These are phyloP conservation scores for Aleiodes testaceus DNA, from an alignment of 2,888 invertebrate genomes.

Conservation along the genomic window DNA sequence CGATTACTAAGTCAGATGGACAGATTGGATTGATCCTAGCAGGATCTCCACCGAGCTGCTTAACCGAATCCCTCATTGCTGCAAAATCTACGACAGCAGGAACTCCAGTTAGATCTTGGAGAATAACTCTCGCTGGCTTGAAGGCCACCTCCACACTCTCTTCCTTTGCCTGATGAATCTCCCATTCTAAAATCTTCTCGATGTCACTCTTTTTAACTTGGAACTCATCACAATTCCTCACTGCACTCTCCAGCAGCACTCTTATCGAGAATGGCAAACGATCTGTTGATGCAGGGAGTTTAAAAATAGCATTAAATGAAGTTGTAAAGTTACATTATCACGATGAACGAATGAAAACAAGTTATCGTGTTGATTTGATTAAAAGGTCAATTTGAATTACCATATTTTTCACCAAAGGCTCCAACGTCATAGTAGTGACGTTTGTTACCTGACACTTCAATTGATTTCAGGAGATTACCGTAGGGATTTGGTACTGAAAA, in stretches of 20 bases:
- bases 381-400: constrained; percentile 75
- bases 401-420: constrained; percentile 84
- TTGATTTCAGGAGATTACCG: constrained; percentile 76
- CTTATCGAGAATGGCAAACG: constrained; percentile 93
- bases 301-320: constrained; percentile 26
- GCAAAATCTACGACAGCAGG: constrained; percentile 99
- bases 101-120: constrained; percentile 97
- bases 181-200: constrained; percentile 91
- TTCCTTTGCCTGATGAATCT: constrained; percentile 79
- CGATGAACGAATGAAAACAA: constrained; percentile 36
- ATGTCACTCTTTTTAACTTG: constrained; percentile 91
- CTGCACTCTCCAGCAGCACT: constrained; percentile 94
- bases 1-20: constrained; percentile 97
- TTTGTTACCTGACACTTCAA: constrained; percentile 77
- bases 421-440: constrained; percentile 88
- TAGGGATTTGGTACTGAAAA: constrained; percentile 79
- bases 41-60: constrained; percentile 88
- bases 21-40: constrained; percentile 97
- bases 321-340: too few relatives aligned
- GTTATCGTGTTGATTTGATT: not conserved
- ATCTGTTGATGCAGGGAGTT: constrained; percentile 77
- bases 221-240: constrained; percentile 97
- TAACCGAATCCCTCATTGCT: constrained; percentile 97
- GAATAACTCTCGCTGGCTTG: constrained; percentile 94
- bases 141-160: constrained; percentile 94